A percentile compares a stretch with the other conserved stretches of the same genome.
phyloP scores from a whole-genome alignment of 2,113 vertebrate species.

The Epinephelus fuscoguttatus region DNA sequence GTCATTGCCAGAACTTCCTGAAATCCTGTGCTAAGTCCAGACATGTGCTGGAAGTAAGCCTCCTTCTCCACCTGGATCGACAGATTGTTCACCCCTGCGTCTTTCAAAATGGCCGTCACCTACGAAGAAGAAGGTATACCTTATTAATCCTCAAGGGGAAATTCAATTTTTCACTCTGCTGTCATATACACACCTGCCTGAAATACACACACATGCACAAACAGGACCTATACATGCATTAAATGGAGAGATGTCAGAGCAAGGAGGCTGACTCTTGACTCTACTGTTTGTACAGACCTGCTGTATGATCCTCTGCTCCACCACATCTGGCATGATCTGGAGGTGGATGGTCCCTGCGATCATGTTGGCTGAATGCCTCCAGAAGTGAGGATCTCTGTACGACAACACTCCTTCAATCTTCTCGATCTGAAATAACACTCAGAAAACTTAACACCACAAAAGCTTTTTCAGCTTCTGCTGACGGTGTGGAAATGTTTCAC shows the following conservation, averaged over 20 bases:
- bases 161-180: too few relatives aligned
- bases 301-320: slow-evolving; percentile 96
- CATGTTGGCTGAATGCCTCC: slow-evolving; percentile 95
- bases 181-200: too few relatives aligned
- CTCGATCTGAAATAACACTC: slow-evolving; percentile 87
- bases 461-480: background rate
- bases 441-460: background rate
- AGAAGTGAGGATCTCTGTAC: slow-evolving; percentile 96
- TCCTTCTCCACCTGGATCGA: slow-evolving; percentile 99
- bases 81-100: slow-evolving; percentile 95
- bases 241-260: too few relatives aligned
- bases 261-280: too few relatives aligned
- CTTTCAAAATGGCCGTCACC: slow-evolving; percentile 95
- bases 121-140: slow-evolving; percentile 53
- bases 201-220: too few relatives aligned
- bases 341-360: slow-evolving; percentile 97
- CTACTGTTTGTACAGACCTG: slow-evolving; percentile 85
- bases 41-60: slow-evolving; percentile 99
- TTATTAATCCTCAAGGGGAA: too few relatives aligned
- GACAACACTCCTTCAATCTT: slow-evolving; percentile 97
- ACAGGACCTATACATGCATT: too few relatives aligned
- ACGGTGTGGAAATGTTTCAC: background rate
- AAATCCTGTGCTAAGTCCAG: slow-evolving; percentile 95
- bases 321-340: slow-evolving; percentile 93
- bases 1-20: slow-evolving; percentile 96